A percentile compares a stretch with the other conserved stretches of the same genome.
These are phyloP conservation scores for Astur gentilis DNA, from an alignment of 2,113 vertebrate genomes.

Conservation along the genomic window DNA sequence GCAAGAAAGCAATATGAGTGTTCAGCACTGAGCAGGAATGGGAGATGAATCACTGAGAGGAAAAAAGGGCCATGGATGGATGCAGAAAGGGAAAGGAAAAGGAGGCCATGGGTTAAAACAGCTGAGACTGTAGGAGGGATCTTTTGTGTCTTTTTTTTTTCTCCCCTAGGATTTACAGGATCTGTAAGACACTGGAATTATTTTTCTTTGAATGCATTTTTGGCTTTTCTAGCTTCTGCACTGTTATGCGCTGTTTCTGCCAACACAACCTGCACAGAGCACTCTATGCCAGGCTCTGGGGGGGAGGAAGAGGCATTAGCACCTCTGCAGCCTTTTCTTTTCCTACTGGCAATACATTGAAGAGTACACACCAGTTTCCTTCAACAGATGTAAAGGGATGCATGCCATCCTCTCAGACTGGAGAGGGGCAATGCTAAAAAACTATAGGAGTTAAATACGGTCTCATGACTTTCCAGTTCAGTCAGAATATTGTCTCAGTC, in stretches of 20 bases:
- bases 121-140: background rate
- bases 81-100: background rate
- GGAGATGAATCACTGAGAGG: background rate
- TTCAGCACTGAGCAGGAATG: background rate
- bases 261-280: background rate
- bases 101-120: background rate
- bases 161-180: background rate
- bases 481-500: background rate
- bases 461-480: background rate
- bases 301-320: background rate
- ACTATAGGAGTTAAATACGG: background rate
- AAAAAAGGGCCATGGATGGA: background rate
- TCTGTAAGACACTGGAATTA: conserved; percentile 43
- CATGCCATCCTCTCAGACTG: background rate
- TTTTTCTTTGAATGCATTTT: conserved; percentile 22
- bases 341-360: background rate
- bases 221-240: conserved; percentile 16
- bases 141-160: background rate
- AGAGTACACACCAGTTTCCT: background rate
- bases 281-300: background rate
- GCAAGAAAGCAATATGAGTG: background rate
- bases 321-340: background rate
- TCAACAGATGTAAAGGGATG: background rate
- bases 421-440: background rate
- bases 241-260: background rate